Evolutionary conservation across 2,797 vertebrate genomes (phyloP).

Genomic region (Peromyscus attwateri): DNA sequence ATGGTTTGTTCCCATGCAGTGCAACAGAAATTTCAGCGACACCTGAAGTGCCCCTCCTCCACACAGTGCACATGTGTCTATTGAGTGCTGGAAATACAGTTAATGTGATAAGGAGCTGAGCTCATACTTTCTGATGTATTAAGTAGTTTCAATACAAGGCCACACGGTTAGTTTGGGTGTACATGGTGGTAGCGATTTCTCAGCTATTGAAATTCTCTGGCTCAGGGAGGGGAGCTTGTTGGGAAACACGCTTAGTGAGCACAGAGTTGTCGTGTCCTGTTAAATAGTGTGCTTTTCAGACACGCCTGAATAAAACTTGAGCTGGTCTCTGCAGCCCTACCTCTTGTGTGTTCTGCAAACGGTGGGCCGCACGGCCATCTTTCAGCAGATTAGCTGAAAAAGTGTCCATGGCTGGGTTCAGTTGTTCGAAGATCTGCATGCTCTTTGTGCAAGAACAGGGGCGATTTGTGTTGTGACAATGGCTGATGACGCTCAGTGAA

Average conservation of each 20-base stretch:
- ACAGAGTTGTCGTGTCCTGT: not conserved
- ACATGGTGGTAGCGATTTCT: not conserved
- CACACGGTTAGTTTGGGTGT: not conserved
- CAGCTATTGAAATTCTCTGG: not conserved
- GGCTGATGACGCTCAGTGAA: slow-evolving; percentile 88
- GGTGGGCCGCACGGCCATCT: slow-evolving; percentile 89
- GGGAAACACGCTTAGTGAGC: not conserved
- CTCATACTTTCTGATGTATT: slow-evolving; percentile 1
- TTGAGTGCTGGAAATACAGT: not conserved
- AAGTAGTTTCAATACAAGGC: not conserved
- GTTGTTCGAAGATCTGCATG: slow-evolving; percentile 89
- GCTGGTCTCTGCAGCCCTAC: slow-evolving; percentile 42
- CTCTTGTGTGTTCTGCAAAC: slow-evolving; percentile 80
- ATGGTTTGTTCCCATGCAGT: not conserved
- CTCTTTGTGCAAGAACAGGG: slow-evolving; percentile 88
- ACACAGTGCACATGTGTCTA: fast-evolving
- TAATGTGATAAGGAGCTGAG: not conserved
- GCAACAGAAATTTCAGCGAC: not conserved
- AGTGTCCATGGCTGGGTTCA: slow-evolving; percentile 89
- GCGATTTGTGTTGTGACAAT: slow-evolving; percentile 89
- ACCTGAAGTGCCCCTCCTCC: not conserved
- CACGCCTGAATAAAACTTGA: slow-evolving; percentile 60
- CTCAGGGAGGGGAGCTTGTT: not conserved
- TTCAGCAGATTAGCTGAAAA: slow-evolving; percentile 91
- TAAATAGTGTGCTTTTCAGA: slow-evolving; percentile 54